Conservation (phyloP, 2,113 vertebrate species). For the Psittacus erithacus region DNA sequence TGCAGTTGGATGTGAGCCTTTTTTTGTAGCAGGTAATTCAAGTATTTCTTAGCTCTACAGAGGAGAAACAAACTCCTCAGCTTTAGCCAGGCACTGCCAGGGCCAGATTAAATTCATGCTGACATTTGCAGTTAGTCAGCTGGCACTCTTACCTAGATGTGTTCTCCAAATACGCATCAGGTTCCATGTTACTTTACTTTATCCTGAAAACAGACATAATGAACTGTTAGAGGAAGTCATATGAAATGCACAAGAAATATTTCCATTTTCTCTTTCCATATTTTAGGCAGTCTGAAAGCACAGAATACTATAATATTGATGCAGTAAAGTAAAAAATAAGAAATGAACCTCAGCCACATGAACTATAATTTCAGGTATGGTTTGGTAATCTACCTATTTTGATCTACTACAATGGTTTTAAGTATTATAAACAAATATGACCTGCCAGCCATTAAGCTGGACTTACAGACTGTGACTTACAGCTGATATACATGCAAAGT, state of each 20-base stretch:
- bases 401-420: background rate
- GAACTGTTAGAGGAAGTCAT: background rate
- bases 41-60: background rate
- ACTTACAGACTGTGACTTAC: background rate
- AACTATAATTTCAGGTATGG: background rate
- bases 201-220: background rate
- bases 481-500: background rate
- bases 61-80: background rate
- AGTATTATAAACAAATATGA: background rate
- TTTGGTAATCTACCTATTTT: background rate
- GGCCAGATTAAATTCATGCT: background rate
- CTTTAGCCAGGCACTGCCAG: background rate
- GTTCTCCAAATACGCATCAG: background rate
- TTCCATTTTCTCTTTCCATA: background rate
- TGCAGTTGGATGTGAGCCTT: background rate
- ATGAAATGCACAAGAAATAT: background rate
- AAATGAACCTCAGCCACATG: background rate
- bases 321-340: background rate
- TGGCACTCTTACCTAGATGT: background rate
- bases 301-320: background rate
- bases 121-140: background rate
- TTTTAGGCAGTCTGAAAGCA: background rate
- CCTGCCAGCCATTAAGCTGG: background rate
- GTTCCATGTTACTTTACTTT: background rate
- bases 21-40: background rate